A percentile compares a stretch with the other conserved stretches of the same genome.
Conservation (phyloP, 2,888 invertebrate genomes). For the Callinectes sapidus region DNA sequence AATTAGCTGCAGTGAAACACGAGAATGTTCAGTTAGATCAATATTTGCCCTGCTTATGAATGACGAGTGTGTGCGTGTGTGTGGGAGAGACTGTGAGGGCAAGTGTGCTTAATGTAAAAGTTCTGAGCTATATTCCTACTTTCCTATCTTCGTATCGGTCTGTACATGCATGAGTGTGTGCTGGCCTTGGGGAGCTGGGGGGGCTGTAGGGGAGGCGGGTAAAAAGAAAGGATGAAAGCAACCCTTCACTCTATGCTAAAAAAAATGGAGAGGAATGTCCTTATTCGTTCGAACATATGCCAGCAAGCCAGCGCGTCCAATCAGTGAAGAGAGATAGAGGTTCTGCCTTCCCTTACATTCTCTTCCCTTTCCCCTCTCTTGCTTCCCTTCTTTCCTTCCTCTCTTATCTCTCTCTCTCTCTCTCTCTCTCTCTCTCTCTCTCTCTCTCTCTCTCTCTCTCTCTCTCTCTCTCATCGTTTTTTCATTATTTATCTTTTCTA, state of each 20-base stretch:
- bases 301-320: background rate
- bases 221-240: background rate
- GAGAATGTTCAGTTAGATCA: background rate
- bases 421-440: background rate
- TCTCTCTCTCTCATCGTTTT: too few species aligned
- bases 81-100: background rate
- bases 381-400: background rate
- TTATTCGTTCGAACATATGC: background rate
- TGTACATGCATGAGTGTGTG: background rate
- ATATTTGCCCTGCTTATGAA: background rate
- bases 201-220: background rate
- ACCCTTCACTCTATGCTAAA: background rate
- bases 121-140: too few species aligned
- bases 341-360: background rate
- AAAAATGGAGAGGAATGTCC: background rate
- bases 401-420: background rate
- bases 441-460: too few species aligned
- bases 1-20: background rate
- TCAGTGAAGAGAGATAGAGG: background rate
- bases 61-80: background rate
- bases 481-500: too few species aligned
- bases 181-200: background rate
- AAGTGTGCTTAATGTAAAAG: background rate
- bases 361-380: too few species aligned
- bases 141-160: background rate